Evolutionary conservation across 2,888 invertebrate genomes (phyloP).

Genomic region (Anoncus sp.): DNA sequence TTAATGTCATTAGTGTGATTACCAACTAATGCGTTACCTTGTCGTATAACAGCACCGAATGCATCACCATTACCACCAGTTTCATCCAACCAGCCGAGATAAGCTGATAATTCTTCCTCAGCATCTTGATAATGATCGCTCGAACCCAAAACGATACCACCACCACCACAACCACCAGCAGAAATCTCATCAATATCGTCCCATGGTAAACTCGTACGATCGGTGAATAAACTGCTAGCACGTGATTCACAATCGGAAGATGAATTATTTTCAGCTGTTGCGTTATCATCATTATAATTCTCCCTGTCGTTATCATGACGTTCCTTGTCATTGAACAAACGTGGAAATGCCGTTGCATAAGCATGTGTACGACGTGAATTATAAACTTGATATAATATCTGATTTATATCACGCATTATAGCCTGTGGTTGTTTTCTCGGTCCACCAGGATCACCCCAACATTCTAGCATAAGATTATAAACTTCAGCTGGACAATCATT

Average conservation of each 20-base stretch:
- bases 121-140: constrained; percentile 69
- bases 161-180: no score
- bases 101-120: constrained; percentile 73
- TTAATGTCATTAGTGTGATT: constrained; percentile 54
- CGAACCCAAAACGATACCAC: constrained; percentile 62
- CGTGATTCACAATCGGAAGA: constrained; percentile 78
- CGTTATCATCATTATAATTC: no score
- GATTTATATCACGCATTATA: constrained; percentile 93
- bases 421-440: constrained; percentile 91
- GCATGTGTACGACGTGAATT: constrained; percentile 86
- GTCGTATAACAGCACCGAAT: constrained; percentile 41
- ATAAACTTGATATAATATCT: constrained; percentile 89
- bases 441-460: constrained; percentile 91
- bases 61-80: constrained; percentile 64
- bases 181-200: constrained; percentile 77
- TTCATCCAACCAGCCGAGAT: constrained; percentile 74
- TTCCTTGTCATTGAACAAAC: constrained; percentile 74
- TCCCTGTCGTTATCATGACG: constrained; percentile 69
- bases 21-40: constrained; percentile 50
- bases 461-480: constrained; percentile 90
- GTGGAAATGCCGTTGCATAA: constrained; percentile 85
- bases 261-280: constrained; percentile 73
- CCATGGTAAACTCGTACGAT: constrained; percentile 78
- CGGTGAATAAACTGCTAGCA: constrained; percentile 77
- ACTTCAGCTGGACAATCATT: constrained; percentile 90